phyloP scores from a whole-genome alignment of 2,888 invertebrate species.

The Pocota personata region DNA sequence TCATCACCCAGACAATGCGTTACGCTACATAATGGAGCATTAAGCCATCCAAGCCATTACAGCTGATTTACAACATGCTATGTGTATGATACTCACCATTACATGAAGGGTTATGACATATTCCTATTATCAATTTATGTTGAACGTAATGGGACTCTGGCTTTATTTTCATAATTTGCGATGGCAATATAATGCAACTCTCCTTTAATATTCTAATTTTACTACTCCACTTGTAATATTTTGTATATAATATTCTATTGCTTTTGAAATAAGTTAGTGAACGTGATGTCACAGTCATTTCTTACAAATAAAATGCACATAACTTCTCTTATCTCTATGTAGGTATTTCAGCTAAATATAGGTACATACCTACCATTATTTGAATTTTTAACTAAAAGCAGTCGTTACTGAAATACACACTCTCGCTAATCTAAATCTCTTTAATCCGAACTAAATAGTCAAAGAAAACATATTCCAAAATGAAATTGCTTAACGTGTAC shows the following conservation, averaged over 20 bases:
- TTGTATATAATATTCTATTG: background rate
- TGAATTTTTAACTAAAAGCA: no score
- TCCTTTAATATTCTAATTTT: conserved; percentile 29
- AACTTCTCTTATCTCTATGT: background rate
- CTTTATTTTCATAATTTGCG: conserved; percentile 49
- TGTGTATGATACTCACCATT: conserved; percentile 8
- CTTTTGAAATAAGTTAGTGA: background rate
- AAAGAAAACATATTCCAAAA: no score
- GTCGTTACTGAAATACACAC: no score
- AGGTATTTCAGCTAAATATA: no score
- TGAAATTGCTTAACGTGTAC: no score
- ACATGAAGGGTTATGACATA: conserved; percentile 28
- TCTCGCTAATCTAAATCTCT: no score
- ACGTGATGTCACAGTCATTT: background rate
- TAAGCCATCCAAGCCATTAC: conserved; percentile 28
- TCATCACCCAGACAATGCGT: background rate
- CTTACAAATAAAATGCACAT: background rate
- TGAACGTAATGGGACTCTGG: conserved; percentile 19
- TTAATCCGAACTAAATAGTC: no score
- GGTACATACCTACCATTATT: no score
- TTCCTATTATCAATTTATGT: conserved; percentile 23
- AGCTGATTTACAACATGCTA: conserved; percentile 40
- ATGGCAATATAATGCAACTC: background rate
- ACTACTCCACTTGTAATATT: background rate
- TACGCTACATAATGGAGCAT: conserved; percentile 4